A percentile compares a stretch with the other conserved stretches of the same genome.
Conservation (phyloP, 1,140 invertebrate genomes). For the Plectus sambesii region DNA sequence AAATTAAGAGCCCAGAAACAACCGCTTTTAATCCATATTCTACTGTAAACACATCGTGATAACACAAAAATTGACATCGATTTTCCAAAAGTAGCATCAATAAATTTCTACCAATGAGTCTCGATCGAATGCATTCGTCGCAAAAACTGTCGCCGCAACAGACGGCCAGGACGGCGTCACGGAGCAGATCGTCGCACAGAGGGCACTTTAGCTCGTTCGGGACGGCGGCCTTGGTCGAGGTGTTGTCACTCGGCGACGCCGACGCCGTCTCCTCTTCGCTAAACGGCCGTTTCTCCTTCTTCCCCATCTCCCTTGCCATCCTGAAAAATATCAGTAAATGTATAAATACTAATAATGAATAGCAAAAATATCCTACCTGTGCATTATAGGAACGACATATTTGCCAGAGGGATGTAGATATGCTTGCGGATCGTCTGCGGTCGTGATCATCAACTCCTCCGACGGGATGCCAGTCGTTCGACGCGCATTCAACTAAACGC, state of each 20-base stretch:
- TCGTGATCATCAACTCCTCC: slow-evolving; percentile 74
- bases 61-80: slow-evolving; percentile 7
- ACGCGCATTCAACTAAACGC: slow-evolving; percentile 59
- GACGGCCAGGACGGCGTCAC: slow-evolving; percentile 87
- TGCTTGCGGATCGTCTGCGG: slow-evolving; percentile 73
- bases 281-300: too few species aligned
- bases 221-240: slow-evolving; percentile 59
- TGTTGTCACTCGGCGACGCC: slow-evolving; percentile 14
- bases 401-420: slow-evolving; percentile 82
- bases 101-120: slow-evolving; percentile 7
- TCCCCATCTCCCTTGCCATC: too few species aligned
- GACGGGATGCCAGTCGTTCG: slow-evolving; percentile 92
- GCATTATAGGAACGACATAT: slow-evolving; percentile 77
- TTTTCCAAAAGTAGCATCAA: slow-evolving; percentile 2
- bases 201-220: slow-evolving; percentile 79
- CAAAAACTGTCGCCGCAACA: slow-evolving; percentile 96
- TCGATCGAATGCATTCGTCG: slow-evolving; percentile 70
- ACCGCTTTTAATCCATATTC: too few species aligned
- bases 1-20: too few species aligned
- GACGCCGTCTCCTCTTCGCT: too few species aligned
- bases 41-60: too few species aligned
- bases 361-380: slow-evolving; percentile 62
- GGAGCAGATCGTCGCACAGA: slow-evolving; percentile 80
- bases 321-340: too few species aligned
- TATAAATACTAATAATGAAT: too few species aligned